These are phyloP conservation scores for Nyctibius bracteatus DNA, from an alignment of 2,113 vertebrate species.

Conservation along the genomic window DNA sequence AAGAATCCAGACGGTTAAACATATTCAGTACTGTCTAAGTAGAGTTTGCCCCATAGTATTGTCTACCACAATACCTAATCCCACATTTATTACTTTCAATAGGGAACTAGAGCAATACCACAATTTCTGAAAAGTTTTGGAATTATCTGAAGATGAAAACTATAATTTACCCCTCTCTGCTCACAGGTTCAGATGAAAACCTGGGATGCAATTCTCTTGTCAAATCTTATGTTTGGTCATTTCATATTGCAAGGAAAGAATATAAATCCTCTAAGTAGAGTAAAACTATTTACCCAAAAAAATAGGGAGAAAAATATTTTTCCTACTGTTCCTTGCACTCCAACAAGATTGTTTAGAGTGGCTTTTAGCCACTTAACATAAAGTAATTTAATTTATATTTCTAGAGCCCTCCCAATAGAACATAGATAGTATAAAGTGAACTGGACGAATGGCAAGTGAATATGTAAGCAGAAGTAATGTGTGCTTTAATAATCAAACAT, in stretches of 20 bases:
- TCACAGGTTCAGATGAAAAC: neutral
- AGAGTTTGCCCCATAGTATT: neutral
- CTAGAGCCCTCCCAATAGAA: neutral
- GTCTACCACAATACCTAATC: neutral
- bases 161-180: neutral
- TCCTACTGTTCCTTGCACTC: neutral
- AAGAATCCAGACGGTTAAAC: neutral
- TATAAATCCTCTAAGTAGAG: neutral
- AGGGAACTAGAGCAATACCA: neutral
- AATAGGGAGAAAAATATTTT: neutral
- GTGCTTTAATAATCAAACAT: neutral
- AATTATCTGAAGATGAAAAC: neutral
- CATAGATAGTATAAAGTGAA: neutral
- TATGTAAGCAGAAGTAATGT: neutral
- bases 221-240: neutral
- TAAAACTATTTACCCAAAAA: neutral
- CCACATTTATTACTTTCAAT: neutral
- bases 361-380: conserved; percentile 23
- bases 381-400: conserved; percentile 12
- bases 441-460: neutral
- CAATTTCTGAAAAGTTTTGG: neutral
- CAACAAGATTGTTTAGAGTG: neutral
- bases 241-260: neutral
- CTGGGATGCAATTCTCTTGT: neutral
- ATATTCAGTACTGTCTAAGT: neutral